phyloP scores from a whole-genome alignment of 1,140 invertebrate genomes.

The Anastatus disparis region DNA sequence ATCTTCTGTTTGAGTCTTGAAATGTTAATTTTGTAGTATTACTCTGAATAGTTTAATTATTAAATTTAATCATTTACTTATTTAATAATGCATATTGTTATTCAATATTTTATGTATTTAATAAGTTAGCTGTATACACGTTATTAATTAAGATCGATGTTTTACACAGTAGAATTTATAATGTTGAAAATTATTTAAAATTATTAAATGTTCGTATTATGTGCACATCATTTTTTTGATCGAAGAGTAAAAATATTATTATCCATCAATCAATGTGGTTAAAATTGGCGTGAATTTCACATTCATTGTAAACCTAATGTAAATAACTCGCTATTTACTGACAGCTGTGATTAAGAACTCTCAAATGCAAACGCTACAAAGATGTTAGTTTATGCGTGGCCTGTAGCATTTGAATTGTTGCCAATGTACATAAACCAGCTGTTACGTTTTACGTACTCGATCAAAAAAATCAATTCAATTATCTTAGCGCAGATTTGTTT shows the following conservation, averaged over 20 bases:
- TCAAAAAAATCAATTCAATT: background rate
- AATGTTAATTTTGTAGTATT: background rate
- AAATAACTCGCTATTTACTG: background rate
- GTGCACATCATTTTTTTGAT: too few relatives aligned
- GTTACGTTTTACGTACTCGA: conserved; percentile 5
- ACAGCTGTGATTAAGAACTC: conserved; percentile 3
- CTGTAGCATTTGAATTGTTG: background rate
- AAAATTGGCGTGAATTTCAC: background rate
- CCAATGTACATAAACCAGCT: background rate
- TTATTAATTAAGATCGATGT: too few relatives aligned
- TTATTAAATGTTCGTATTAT: too few relatives aligned
- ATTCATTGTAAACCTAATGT: background rate
- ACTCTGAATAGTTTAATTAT: too few relatives aligned
- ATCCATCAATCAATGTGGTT: background rate
- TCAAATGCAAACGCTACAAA: too few relatives aligned
- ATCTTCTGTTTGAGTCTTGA: background rate
- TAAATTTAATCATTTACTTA: too few relatives aligned
- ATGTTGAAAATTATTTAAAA: too few relatives aligned
- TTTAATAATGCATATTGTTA: too few relatives aligned
- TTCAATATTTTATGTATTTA: too few relatives aligned
- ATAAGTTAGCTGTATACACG: too few relatives aligned
- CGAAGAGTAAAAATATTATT: background rate
- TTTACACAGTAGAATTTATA: too few relatives aligned
- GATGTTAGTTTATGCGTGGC: background rate
- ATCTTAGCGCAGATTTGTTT: too few relatives aligned